Conservation (phyloP, 2,113 vertebrate species). For the Polypterus bichir region DNA sequence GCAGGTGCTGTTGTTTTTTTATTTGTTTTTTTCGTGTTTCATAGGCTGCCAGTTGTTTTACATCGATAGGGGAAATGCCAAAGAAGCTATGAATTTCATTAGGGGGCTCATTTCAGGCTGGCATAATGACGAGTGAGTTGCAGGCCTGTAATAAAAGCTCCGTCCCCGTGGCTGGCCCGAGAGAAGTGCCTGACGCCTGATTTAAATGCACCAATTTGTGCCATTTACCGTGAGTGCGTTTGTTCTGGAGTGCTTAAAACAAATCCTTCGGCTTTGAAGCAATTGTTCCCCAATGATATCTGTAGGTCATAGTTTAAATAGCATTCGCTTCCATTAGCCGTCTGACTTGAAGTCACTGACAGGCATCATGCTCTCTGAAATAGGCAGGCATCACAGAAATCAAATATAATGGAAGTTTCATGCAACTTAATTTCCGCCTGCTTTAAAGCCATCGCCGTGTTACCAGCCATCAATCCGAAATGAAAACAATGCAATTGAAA, state of each 20-base stretch:
- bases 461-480: constrained; percentile 8
- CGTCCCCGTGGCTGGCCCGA: too few relatives aligned
- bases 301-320: neutral
- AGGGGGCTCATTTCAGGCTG: too few relatives aligned
- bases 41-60: too few relatives aligned
- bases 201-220: too few relatives aligned
- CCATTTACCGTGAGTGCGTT: too few relatives aligned
- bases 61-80: too few relatives aligned
- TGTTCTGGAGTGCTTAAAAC: neutral
- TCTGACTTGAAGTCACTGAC: neutral
- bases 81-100: too few relatives aligned
- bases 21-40: too few relatives aligned
- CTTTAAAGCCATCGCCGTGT: neutral
- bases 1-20: too few relatives aligned
- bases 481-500: constrained; percentile 5
- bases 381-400: constrained; percentile 6
- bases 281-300: neutral
- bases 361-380: neutral
- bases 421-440: neutral
- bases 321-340: neutral
- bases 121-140: too few relatives aligned
- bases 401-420: constrained; percentile 9
- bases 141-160: too few relatives aligned
- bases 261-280: neutral
- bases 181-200: too few relatives aligned